Base-by-base conservation (phyloP, 2,113 vertebrate genomes). In the Dicaeum eximium region DNA sequence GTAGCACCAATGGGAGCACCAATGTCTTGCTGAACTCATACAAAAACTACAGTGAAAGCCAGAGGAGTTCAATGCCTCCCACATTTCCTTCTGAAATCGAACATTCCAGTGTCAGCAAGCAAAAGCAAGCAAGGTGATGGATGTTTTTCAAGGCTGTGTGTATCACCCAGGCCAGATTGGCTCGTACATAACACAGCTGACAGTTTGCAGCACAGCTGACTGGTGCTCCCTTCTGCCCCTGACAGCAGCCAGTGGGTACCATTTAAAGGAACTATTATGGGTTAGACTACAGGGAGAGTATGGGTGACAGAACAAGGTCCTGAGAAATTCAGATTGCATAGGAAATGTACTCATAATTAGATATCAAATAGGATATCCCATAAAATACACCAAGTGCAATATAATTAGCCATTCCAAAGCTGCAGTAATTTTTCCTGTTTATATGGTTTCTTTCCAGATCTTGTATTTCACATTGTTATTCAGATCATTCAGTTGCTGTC, bases 331-430 rank as follows among this genome's bases (percentile, higher is more conserved):
- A 75, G 69, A 35, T 3, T 61, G 72, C 51, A 81, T 50, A 93
- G 88, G 86, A 97, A 97, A 94, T 84, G 79, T 74, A 86, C 40
- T 71, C 90, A 56, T 80, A 95, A 95, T 88, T 88, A 92, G 71
- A 64, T 84, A 95, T 38, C 72, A 96, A 74, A 90, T 79, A 88
- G 86, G 86, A 96, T 86, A 61, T 20, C 94, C 53, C 72, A 94
- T 81, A 74, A 83, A 93, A 84, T 81, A 92, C 82, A 88, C 25
- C 18, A 90, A 83, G 77, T 86, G 51, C 88, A 97, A 88, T 66
- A 85, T 75, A 94, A 97, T 94, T 70, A 95, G 66, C 58, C 62
- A 89, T 70, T 92, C 73, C 61, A 71, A 94, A 45, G 47, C 47
- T 93, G 54, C 66, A 91, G 66, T 71, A 91, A 57, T 85, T 96